Conservation (phyloP, 1,140 invertebrate species). For the Heliothis subflexa region DNA sequence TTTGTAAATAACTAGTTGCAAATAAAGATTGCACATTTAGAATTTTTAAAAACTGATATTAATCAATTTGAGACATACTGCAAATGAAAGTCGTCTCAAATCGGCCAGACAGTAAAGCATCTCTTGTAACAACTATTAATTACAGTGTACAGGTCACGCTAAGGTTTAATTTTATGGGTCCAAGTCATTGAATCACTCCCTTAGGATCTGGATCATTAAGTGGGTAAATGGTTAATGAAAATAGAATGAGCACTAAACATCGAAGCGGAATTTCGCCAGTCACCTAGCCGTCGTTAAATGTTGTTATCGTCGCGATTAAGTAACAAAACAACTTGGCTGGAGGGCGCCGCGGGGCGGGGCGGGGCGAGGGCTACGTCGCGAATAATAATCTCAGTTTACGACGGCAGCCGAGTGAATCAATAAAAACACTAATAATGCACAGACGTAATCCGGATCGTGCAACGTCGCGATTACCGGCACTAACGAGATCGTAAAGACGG, state of each 20-base stretch:
- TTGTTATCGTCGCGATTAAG: constrained; percentile 85
- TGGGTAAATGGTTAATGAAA: constrained; percentile 86
- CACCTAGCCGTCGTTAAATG: constrained; percentile 85
- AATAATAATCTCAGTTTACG: constrained; percentile 86
- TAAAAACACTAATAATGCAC: constrained; percentile 87
- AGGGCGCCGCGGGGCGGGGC: constrained; percentile 52
- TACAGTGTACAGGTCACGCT: constrained; percentile 73
- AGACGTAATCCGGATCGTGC: constrained; percentile 82
- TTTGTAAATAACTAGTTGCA: too few relatives aligned
- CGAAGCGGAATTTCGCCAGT: constrained; percentile 84
- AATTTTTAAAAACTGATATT: neutral
- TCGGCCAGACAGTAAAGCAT: constrained; percentile 26
- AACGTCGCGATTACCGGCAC: constrained; percentile 81
- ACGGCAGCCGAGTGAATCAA: constrained; percentile 85
- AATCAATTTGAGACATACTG: neutral
- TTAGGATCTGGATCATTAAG: constrained; percentile 84
- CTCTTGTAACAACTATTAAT: constrained; percentile 56
- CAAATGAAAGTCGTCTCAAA: constrained; percentile 10
- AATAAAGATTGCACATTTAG: neutral
- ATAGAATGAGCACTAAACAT: constrained; percentile 86
- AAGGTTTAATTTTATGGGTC: constrained; percentile 80
- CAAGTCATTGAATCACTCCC: constrained; percentile 80
- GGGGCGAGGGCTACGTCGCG: constrained; percentile 67
- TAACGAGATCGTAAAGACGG: constrained; percentile 84
- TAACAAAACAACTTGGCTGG: constrained; percentile 81